Evolutionary conservation across 2,113 vertebrate species (phyloP).

Genomic region (Ophthalmolycus amberensis): DNA sequence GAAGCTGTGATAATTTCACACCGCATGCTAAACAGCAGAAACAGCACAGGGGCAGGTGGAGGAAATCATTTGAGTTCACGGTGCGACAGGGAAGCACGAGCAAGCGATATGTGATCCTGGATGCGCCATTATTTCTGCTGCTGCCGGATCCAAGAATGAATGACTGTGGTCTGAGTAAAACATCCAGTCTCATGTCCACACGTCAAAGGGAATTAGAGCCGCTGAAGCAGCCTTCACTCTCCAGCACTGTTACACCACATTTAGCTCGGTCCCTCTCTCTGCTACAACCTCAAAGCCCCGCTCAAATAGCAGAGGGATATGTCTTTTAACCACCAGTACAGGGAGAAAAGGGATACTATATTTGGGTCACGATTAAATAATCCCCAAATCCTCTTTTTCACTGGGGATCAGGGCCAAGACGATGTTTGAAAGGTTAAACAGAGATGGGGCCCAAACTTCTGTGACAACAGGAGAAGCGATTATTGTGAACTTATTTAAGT

Average conservation of each 20-base stretch:
- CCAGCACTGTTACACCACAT: conserved; percentile 53
- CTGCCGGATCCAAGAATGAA: conserved; percentile 39
- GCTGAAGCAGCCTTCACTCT: conserved; percentile 61
- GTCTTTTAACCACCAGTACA: conserved; percentile 62
- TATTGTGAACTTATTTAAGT: conserved; percentile 58
- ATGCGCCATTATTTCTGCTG: conserved; percentile 47
- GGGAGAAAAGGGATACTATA: conserved; percentile 48
- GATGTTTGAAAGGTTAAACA: conserved; percentile 73
- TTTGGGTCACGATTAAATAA: conserved; percentile 79
- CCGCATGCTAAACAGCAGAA: conserved; percentile 63
- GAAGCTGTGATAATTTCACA: conserved; percentile 57
- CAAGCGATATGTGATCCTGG: conserved; percentile 22
- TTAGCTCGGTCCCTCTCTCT: conserved; percentile 46
- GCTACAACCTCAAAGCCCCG: conserved; percentile 62
- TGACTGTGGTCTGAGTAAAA: conserved; percentile 60
- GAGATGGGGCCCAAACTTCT: conserved; percentile 61
- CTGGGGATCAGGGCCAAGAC: conserved; percentile 59
- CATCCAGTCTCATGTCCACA: conserved; percentile 64
- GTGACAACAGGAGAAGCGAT: conserved; percentile 58
- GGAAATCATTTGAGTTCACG: conserved; percentile 52
- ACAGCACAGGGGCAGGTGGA: conserved; percentile 48
- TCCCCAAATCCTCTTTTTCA: conserved; percentile 75
- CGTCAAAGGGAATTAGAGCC: conserved; percentile 68
- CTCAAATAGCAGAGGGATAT: conserved; percentile 55
- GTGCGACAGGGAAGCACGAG: conserved; percentile 14